A percentile compares a stretch with the other conserved stretches of the same genome.
Conservation (phyloP, 1,140 invertebrate genomes). For the Papilio polyxenes region DNA sequence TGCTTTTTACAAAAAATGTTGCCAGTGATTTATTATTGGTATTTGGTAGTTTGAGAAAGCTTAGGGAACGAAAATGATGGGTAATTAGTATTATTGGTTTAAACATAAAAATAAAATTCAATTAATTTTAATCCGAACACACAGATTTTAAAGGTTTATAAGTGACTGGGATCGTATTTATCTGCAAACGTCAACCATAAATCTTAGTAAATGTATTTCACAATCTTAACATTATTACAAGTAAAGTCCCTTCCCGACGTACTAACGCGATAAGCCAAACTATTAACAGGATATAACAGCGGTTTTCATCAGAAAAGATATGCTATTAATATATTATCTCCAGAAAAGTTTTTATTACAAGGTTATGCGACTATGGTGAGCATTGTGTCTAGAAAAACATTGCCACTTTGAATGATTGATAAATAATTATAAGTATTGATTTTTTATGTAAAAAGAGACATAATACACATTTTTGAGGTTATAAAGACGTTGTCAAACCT, state of each 20-base stretch:
- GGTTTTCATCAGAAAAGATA: neutral
- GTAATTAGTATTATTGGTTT: neutral
- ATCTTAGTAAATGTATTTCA: neutral
- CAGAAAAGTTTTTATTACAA: too few species aligned
- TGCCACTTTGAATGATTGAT: too few species aligned
- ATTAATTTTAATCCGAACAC: neutral
- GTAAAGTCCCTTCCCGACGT: neutral
- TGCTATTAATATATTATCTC: too few species aligned
- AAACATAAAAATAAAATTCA: neutral
- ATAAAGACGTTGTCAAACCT: constrained; percentile 1
- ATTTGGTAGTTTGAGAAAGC: neutral
- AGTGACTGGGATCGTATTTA: too few species aligned
- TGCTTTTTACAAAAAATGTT: neutral
- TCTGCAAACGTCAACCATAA: neutral
- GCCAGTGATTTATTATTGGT: neutral
- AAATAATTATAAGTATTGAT: too few species aligned
- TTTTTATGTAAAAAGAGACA: too few species aligned
- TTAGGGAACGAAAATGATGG: neutral
- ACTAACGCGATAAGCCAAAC: neutral
- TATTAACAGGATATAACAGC: neutral
- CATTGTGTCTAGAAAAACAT: too few species aligned
- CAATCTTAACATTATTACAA: neutral
- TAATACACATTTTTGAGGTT: neutral
- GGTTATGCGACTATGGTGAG: too few species aligned
- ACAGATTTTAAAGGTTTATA: neutral